These are phyloP conservation scores for Rissa tridactyla DNA, from an alignment of 2,113 vertebrate genomes.

Conservation along the genomic window DNA sequence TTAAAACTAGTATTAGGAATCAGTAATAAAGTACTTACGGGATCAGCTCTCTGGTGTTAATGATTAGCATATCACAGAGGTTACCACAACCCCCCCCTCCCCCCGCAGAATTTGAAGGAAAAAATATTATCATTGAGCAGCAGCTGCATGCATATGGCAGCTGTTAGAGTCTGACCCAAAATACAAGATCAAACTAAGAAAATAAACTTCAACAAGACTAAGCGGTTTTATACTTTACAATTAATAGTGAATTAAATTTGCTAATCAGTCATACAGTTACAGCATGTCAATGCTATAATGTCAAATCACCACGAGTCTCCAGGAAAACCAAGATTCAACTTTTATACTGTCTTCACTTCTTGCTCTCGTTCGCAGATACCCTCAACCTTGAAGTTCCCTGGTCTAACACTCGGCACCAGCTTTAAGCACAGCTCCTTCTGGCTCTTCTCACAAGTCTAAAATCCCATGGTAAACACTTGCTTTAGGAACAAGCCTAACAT, in stretches of 20 bases:
- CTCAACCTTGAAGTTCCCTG: background rate
- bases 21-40: background rate
- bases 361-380: background rate
- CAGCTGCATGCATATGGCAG: conserved; percentile 37
- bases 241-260: background rate
- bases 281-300: background rate
- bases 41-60: background rate
- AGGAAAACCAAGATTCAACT: background rate
- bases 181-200: background rate
- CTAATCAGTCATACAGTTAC: background rate
- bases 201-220: conserved; percentile 9
- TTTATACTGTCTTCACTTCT: background rate
- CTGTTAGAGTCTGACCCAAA: background rate
- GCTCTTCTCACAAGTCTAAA: background rate
- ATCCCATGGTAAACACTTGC: background rate
- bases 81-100: background rate
- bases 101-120: background rate
- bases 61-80: conserved; percentile 14
- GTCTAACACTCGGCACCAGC: background rate
- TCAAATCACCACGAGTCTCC: background rate
- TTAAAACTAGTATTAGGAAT: background rate
- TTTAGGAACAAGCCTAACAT: background rate
- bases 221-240: background rate
- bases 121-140: background rate
- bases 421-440: background rate